A percentile compares a stretch with the other conserved stretches of the same genome.
These are phyloP conservation scores for Mystacides longicornis DNA, from an alignment of 2,888 invertebrate genomes.

Conservation along the genomic window DNA sequence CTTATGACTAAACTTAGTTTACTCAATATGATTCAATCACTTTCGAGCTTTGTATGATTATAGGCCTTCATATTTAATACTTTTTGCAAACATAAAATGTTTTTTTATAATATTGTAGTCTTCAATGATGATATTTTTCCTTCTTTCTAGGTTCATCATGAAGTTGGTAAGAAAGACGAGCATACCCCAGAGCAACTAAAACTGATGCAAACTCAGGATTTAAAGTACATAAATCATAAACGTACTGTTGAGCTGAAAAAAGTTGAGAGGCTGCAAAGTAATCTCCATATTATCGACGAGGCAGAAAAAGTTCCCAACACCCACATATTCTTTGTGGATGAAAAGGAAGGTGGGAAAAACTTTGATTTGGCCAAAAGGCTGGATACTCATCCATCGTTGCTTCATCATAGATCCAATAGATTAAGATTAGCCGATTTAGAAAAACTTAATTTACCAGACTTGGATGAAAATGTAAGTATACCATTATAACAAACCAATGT, in stretches of 20 bases:
- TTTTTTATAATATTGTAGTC: too few relatives aligned
- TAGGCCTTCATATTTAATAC: too few relatives aligned
- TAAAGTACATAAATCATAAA: constrained; percentile 83
- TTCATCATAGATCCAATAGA: constrained; percentile 63
- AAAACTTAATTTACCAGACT: constrained; percentile 50
- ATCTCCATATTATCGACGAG: constrained; percentile 75
- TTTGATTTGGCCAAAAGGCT: constrained; percentile 65
- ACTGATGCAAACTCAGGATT: constrained; percentile 86
- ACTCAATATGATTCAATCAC: too few relatives aligned
- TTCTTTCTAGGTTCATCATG: constrained; percentile 54
- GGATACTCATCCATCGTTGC: constrained; percentile 65
- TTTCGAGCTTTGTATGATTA: too few relatives aligned
- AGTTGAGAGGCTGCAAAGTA: constrained; percentile 64
- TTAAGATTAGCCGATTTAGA: constrained; percentile 53
- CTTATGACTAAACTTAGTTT: too few relatives aligned
- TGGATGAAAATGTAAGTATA: constrained; percentile 46
- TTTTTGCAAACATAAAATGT: too few relatives aligned
- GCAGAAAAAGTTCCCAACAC: constrained; percentile 61
- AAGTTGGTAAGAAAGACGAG: constrained; percentile 61
- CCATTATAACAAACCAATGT: too few relatives aligned
- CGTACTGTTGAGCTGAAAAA: constrained; percentile 68
- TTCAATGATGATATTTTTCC: too few relatives aligned
- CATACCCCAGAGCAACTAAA: constrained; percentile 78
- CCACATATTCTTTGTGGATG: constrained; percentile 75
- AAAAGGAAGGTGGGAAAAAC: constrained; percentile 48